Conservation (phyloP, 2,888 invertebrate species). For the Calliphora vomitoria region DNA sequence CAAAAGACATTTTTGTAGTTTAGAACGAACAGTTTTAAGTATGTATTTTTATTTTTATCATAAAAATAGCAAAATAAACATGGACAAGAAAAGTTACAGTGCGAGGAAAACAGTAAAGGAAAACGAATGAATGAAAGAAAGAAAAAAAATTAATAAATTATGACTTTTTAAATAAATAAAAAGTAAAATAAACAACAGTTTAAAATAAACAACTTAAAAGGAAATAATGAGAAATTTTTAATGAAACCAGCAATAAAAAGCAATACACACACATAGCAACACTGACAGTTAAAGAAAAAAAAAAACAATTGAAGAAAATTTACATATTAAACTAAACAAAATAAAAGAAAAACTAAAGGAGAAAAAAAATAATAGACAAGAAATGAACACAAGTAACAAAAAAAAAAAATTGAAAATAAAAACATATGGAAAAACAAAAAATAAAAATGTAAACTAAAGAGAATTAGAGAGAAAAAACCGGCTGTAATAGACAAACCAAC, state of each 20-base stretch:
- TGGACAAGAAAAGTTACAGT: not conserved
- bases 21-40: slow-evolving; percentile 21
- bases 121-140: not conserved
- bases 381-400: slow-evolving; percentile 40
- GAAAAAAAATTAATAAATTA: slow-evolving; percentile 45
- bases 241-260: slow-evolving; percentile 49
- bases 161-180: slow-evolving; percentile 55
- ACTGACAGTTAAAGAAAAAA: slow-evolving; percentile 31
- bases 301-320: slow-evolving; percentile 63
- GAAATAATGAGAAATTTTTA: slow-evolving; percentile 55
- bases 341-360: slow-evolving; percentile 49
- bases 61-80: slow-evolving; percentile 20
- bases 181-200: slow-evolving; percentile 41
- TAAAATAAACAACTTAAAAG: slow-evolving; percentile 61
- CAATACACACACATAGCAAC: not conserved
- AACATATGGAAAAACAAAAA: slow-evolving; percentile 55
- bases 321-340: slow-evolving; percentile 63
- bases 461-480: slow-evolving; percentile 58
- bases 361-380: slow-evolving; percentile 52
- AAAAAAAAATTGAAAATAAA: slow-evolving; percentile 39
- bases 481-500: slow-evolving; percentile 67
- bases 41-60: too few species aligned
- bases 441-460: slow-evolving; percentile 3
- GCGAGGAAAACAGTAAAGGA: not conserved
- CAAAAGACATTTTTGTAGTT: slow-evolving; percentile 4